Evolutionary conservation across 2,888 invertebrate species (phyloP).

Genomic region (Acholoe squamosa): DNA sequence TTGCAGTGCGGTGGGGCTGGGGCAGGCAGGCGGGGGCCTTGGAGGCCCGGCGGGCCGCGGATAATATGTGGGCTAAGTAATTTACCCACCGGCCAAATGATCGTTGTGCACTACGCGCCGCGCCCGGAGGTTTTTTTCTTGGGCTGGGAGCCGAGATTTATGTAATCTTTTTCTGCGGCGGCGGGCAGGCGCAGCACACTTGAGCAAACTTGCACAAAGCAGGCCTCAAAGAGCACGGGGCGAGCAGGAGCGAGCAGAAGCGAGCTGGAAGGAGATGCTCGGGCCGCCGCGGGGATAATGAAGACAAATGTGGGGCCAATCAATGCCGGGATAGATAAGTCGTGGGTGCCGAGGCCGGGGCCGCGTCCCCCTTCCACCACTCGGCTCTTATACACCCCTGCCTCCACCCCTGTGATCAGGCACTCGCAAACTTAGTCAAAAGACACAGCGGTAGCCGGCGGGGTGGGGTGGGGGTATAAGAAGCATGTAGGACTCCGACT

Average conservation of each 20-base stretch:
- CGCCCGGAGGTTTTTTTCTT: conserved; percentile 45
- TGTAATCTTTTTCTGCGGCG: conserved; percentile 59
- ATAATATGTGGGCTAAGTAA: conserved; percentile 55
- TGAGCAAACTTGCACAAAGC: conserved; percentile 61
- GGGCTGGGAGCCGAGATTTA: conserved; percentile 50
- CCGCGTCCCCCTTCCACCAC: conserved; percentile 14
- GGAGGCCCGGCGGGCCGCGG: conserved; percentile 32
- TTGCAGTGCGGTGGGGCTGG: conserved; percentile 40
- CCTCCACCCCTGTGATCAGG: conserved; percentile 46
- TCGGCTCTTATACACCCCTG: conserved; percentile 29
- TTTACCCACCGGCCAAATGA: conserved; percentile 50
- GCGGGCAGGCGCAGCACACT: conserved; percentile 59
- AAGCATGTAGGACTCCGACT: background rate
- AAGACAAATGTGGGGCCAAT: conserved; percentile 61
- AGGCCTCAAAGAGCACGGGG: conserved; percentile 42
- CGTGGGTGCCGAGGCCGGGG: conserved; percentile 20
- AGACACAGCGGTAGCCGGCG: background rate
- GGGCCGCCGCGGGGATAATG: conserved; percentile 55
- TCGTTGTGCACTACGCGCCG: background rate
- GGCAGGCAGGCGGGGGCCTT: conserved; percentile 13
- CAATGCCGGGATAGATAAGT: conserved; percentile 59
- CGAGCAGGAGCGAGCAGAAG: conserved; percentile 47
- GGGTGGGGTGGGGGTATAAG: background rate
- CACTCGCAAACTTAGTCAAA: conserved; percentile 32
- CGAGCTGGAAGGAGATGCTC: conserved; percentile 47